Conservation (phyloP, 2,113 vertebrate genomes). For the Pteropus alecto region DNA sequence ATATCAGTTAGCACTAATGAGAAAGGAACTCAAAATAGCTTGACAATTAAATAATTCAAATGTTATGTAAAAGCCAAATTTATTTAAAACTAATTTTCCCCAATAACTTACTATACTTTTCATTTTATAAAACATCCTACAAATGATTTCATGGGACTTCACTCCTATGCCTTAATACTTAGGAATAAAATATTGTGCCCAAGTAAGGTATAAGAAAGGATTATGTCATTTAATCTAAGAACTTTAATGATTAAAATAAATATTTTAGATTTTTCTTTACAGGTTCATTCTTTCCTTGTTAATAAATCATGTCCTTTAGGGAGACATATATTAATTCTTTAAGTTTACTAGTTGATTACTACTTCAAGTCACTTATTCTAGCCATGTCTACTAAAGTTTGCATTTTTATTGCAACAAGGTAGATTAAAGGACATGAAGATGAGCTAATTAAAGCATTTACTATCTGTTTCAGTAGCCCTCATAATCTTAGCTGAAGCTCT, state of each 20-base stretch:
- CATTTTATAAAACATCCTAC: neutral
- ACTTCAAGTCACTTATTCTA: neutral
- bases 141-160: neutral
- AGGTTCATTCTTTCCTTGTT: neutral
- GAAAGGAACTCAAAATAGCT: slow-evolving; percentile 18
- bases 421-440: neutral
- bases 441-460: neutral
- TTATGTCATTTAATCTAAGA: neutral
- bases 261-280: neutral
- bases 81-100: slow-evolving; percentile 21
- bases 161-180: neutral
- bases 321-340: neutral
- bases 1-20: slow-evolving; percentile 3
- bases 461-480: neutral
- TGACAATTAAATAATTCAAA: slow-evolving; percentile 45
- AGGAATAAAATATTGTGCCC: neutral
- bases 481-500: neutral
- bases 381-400: neutral
- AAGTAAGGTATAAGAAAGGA: neutral
- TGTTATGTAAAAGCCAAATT: slow-evolving; percentile 1
- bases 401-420: neutral
- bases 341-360: neutral
- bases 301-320: neutral
- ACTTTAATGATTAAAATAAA: slow-evolving; percentile 3
- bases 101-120: slow-evolving; percentile 25